Percentiles rank a stretch among this genome's conserved stretches.
These are phyloP conservation scores for Brachypteracias leptosomus DNA, from an alignment of 2,113 vertebrate genomes.

Conservation along the genomic window DNA sequence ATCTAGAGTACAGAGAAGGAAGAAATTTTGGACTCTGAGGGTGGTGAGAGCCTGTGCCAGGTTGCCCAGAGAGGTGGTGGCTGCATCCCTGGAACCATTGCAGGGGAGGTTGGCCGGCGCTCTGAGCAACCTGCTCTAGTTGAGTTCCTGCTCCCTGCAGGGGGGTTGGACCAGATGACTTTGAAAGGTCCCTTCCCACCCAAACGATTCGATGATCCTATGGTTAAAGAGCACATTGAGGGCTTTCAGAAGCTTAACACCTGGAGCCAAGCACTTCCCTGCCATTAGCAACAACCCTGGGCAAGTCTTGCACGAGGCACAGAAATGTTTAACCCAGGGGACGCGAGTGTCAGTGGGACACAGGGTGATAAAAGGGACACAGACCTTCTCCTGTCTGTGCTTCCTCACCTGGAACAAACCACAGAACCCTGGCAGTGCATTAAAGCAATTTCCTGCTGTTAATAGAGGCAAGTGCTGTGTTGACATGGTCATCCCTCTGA, in stretches of 20 bases:
- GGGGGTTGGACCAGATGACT: neutral
- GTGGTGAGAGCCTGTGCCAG: neutral
- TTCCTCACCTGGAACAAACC: neutral
- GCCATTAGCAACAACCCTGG: neutral
- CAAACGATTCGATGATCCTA: neutral
- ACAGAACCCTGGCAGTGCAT: neutral
- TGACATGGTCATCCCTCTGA: neutral
- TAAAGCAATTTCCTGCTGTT: neutral
- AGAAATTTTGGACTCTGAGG: neutral
- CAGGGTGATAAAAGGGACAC: neutral
- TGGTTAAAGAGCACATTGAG: neutral
- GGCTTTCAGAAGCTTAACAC: neutral
- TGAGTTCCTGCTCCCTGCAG: neutral
- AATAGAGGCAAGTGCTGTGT: neutral
- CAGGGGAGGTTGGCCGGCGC: neutral
- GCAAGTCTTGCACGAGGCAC: neutral
- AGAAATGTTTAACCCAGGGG: neutral
- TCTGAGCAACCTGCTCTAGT: neutral
- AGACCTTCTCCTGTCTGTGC: neutral
- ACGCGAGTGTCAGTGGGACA: neutral
- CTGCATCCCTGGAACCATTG: neutral
- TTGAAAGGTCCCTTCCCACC: neutral
- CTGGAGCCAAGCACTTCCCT: neutral
- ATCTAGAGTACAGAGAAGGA: neutral
- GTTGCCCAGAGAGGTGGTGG: neutral